Base-by-base conservation (phyloP, 35 echinoderm and acorn worm genomes). In the Apostichopus parvimensis region DNA sequence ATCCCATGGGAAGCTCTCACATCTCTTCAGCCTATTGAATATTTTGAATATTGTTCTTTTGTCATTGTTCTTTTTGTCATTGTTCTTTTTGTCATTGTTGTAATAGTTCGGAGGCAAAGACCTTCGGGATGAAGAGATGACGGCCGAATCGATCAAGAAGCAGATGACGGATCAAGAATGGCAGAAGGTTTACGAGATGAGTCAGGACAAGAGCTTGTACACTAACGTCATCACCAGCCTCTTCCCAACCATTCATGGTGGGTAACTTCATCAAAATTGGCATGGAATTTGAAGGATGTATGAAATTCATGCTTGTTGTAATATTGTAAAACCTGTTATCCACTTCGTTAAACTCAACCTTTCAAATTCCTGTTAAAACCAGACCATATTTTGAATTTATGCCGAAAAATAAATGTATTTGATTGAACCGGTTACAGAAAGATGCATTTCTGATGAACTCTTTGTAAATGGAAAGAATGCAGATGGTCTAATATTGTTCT, bases 151-250 rank as follows among this genome's bases (percentile, higher is more conserved):
- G 52, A 99, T 99, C 92, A 99, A 99, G 93, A 99, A 99, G 66
- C 97, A 99, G 84, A 99, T 99, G 97, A 99, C 97, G 21, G 97
- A 99, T 78, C 97, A 99, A 76, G 97, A 99, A 92, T 99, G 97
- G 97, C 97, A 99, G 92, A 96, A 99, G 85, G 97, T 99, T 17
- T 99, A 96, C 68, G 97, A 99, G 79, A 99, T 99, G 97, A 99
- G 97, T 57, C 97, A 95, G 87, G 97, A 99, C 59, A 99, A 99
- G 93, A 96, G 92, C 78, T 83, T 99, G 57, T 99, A 99, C 82
- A 93, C 93, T 59, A 91, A 99, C 83, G 82, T 99, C 53, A 99
- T 99, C 68, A 93, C 93, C 17, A 96, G 94, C 82, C 97, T 99
- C 61, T 99, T 99, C 77, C 97, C 97, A 68, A 99, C 97, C 24